phyloP scores from a whole-genome alignment of 2,888 invertebrate genomes.

The Philaethria dido region DNA sequence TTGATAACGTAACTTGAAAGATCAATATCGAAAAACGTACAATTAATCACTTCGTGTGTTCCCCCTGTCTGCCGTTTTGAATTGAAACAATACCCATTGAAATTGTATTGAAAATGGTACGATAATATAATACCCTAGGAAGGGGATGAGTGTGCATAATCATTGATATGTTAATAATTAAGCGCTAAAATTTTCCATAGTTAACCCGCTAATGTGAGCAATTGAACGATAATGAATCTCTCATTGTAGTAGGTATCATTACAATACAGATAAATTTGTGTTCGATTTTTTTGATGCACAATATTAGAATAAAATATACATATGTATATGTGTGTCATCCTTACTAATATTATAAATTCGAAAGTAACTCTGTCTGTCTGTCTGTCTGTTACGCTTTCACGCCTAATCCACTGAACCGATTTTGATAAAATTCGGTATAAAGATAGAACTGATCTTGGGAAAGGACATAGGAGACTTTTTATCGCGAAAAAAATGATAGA shows the following conservation, averaged over 20 bases:
- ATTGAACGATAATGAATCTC: neutral
- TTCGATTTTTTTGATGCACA: too few species aligned
- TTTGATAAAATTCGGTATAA: too few species aligned
- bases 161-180: slow-evolving; percentile 44
- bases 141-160: slow-evolving; percentile 45
- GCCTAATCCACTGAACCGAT: too few species aligned
- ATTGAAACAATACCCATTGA: slow-evolving; percentile 52
- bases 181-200: slow-evolving; percentile 39
- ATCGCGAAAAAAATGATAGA: too few species aligned
- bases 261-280: neutral
- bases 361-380: too few species aligned
- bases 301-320: too few species aligned
- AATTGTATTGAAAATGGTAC: slow-evolving; percentile 44
- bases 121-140: slow-evolving; percentile 37
- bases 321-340: too few species aligned
- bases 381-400: too few species aligned
- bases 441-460: too few species aligned
- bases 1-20: slow-evolving; percentile 19
- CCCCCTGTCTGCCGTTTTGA: slow-evolving; percentile 45
- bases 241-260: neutral
- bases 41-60: slow-evolving; percentile 58
- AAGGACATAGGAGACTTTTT: too few species aligned
- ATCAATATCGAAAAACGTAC: slow-evolving; percentile 48
- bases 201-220: slow-evolving; percentile 40
- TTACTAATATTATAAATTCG: too few species aligned